Conservation (phyloP, 2,888 invertebrate species). For the Pandemis cinnamomeana region DNA sequence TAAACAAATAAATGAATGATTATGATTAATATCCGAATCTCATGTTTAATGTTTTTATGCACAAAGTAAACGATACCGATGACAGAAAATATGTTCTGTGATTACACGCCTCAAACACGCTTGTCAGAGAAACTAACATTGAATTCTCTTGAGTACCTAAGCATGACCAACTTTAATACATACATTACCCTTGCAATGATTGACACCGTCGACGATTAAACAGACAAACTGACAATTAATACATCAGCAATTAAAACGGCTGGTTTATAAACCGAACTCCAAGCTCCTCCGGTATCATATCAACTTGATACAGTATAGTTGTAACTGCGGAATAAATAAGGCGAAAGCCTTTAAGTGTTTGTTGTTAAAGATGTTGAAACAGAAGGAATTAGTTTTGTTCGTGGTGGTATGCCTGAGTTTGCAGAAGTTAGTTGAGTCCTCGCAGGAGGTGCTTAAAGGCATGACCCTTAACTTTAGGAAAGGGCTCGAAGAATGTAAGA, state of each 20-base stretch:
- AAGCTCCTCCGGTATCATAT: neutral
- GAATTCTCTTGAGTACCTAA: neutral
- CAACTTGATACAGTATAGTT: neutral
- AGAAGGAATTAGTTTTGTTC: slow-evolving; percentile 46
- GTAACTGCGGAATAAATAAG: neutral
- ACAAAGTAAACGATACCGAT: too few relatives aligned
- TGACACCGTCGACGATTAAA: slow-evolving; percentile 7
- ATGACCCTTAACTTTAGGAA: slow-evolving; percentile 54
- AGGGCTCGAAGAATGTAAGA: slow-evolving; percentile 57
- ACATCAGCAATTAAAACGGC: neutral
- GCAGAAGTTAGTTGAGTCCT: slow-evolving; percentile 48
- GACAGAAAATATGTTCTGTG: too few relatives aligned
- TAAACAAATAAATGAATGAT: too few relatives aligned
- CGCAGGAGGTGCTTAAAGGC: slow-evolving; percentile 57
- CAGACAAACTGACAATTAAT: slow-evolving; percentile 24
- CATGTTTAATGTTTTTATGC: too few relatives aligned
- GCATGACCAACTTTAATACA: neutral
- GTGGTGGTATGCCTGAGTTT: slow-evolving; percentile 46
- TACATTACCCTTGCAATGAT: neutral
- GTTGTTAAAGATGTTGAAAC: slow-evolving; percentile 31
- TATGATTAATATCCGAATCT: too few relatives aligned
- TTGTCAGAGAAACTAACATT: neutral
- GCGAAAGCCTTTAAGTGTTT: neutral
- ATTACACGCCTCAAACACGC: neutral
- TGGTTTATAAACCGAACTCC: slow-evolving; percentile 20